phyloP scores from a whole-genome alignment of 2,888 invertebrate species.

The Acrobasis suavella region DNA sequence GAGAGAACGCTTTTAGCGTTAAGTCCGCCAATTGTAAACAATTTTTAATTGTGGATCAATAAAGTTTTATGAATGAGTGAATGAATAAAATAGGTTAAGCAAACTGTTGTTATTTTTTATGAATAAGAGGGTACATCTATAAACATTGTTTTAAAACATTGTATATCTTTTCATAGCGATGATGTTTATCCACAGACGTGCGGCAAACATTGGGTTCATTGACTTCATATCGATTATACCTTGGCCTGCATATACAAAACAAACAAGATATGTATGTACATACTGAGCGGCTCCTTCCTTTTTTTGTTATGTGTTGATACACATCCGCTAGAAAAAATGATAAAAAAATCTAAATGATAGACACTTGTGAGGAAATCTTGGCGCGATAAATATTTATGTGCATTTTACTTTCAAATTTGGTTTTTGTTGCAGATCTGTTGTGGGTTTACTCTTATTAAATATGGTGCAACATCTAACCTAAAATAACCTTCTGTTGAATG shows the following conservation, averaged over 20 bases:
- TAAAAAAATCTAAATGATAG: constrained; percentile 6
- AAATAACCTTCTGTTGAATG: too few species aligned
- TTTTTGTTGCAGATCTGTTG: constrained; percentile 15
- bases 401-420: constrained; percentile 9
- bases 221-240: constrained; percentile 1
- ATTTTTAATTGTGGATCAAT: too few species aligned
- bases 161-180: not conserved
- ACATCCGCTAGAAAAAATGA: constrained; percentile 12
- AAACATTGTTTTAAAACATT: too few species aligned
- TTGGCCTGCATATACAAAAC: constrained; percentile 19
- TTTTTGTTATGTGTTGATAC: not conserved
- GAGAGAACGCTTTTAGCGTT: too few species aligned
- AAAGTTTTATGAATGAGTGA: too few species aligned
- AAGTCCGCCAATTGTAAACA: too few species aligned
- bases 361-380: constrained; percentile 1
- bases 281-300: not conserved
- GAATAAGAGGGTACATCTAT: too few species aligned
- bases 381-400: not conserved
- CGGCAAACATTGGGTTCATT: constrained; percentile 11
- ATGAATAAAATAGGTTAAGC: too few species aligned
- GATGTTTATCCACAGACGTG: not conserved
- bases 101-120: too few species aligned
- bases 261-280: constrained; percentile 16
- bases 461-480: constrained; percentile 4
- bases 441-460: not conserved